Percentiles rank a stretch among this genome's conserved stretches.
Evolutionary conservation across 2,888 invertebrate genomes (phyloP).

Genomic region (Dicycla oo): DNA sequence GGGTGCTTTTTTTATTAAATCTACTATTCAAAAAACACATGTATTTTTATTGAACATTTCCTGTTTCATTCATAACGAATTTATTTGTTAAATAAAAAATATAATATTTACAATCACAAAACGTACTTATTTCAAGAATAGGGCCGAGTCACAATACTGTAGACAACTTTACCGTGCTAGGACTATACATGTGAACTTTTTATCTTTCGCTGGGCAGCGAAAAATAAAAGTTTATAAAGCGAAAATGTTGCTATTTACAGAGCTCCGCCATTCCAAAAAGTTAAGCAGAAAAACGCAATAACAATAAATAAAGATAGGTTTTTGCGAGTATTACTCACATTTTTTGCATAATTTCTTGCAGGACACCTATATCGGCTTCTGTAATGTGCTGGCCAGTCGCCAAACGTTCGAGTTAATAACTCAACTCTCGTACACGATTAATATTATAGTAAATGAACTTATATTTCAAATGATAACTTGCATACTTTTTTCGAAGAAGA

Average conservation of each 20-base stretch:
- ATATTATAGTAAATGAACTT: conserved; percentile 55
- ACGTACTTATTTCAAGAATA: too few species aligned
- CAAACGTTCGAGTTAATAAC: conserved; percentile 44
- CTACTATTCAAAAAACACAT: too few species aligned
- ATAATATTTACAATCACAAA: too few species aligned
- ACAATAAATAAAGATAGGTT: conserved; percentile 42
- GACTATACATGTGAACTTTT: not conserved
- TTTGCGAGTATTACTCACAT: conserved; percentile 40
- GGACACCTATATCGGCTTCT: conserved; percentile 46
- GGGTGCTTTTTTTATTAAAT: too few species aligned
- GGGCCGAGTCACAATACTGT: too few species aligned
- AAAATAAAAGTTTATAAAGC: not conserved
- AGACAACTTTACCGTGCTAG: too few species aligned
- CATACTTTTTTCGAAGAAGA: conserved; percentile 21
- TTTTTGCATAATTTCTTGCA: conserved; percentile 55
- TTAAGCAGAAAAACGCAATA: conserved; percentile 14
- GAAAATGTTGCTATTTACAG: not conserved
- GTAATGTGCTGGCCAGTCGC: conserved; percentile 51
- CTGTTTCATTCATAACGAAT: too few species aligned
- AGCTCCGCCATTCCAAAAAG: not conserved
- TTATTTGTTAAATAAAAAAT: too few species aligned
- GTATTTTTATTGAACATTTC: too few species aligned
- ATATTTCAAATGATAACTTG: conserved; percentile 52
- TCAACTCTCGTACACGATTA: conserved; percentile 43
- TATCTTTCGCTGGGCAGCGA: too few species aligned